Percentiles rank a stretch among this genome's conserved stretches.
phyloP scores from a whole-genome alignment of 2,888 invertebrate species.

The Leucophenga maculata region DNA sequence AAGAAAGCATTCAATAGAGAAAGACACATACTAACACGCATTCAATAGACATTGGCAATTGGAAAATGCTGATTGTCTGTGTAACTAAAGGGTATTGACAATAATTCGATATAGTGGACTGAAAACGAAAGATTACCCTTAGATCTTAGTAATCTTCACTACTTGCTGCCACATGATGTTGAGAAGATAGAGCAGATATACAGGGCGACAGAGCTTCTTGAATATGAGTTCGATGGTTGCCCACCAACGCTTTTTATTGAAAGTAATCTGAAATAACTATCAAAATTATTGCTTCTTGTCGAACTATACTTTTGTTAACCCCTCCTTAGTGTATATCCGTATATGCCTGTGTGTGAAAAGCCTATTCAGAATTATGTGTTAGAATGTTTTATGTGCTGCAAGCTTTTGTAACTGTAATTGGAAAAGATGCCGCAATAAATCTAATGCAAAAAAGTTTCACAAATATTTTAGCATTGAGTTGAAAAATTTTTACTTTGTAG shows the following conservation, averaged over 20 bases:
- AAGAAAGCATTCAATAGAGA: conserved; percentile 39
- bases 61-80: conserved; percentile 46
- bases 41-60: conserved; percentile 64
- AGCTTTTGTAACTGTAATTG: conserved; percentile 58
- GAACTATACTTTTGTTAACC: no score
- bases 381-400: conserved; percentile 62
- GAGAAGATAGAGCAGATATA: no score
- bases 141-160: no score
- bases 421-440: conserved; percentile 54
- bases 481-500: background rate
- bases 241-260: no score
- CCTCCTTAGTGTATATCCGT: background rate
- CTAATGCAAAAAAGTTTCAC: conserved; percentile 25
- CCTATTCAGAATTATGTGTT: conserved; percentile 43
- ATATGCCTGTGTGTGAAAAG: background rate
- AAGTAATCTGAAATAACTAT: no score
- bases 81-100: background rate
- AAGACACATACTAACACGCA: conserved; percentile 38
- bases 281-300: no score
- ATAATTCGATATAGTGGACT: background rate
- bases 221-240: no score
- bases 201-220: no score
- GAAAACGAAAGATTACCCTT: no score
- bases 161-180: no score
- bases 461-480: no score